Percentiles rank a stretch among this genome's conserved stretches.
phyloP scores from a whole-genome alignment of 2,113 vertebrate species.

The Solenodon paradoxus region DNA sequence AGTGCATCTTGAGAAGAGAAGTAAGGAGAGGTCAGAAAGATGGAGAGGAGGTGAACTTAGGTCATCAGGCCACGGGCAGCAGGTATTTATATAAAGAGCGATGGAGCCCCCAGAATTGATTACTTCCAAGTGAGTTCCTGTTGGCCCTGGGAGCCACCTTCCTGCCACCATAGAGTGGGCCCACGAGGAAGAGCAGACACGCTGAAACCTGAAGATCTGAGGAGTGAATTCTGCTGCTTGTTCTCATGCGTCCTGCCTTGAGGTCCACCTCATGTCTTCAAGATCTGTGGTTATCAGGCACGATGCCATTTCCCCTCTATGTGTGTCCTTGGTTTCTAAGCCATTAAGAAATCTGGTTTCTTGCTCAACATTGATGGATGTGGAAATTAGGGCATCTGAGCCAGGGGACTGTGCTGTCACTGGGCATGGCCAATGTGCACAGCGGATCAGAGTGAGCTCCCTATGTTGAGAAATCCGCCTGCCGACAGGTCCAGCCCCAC shows the following conservation, averaged over 20 bases:
- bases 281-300: background rate
- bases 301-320: background rate
- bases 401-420: background rate
- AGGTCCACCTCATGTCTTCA: background rate
- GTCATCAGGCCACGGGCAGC: background rate
- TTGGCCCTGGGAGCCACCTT: background rate
- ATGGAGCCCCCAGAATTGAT: too few relatives aligned
- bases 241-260: background rate
- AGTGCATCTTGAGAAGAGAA: background rate
- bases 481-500: background rate
- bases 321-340: conserved; percentile 6
- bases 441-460: background rate
- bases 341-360: conserved; percentile 18
- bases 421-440: background rate
- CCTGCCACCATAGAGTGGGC: fast-evolving
- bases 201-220: too few relatives aligned
- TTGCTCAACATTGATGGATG: conserved; percentile 30
- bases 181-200: too few relatives aligned
- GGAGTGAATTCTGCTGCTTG: background rate
- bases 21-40: background rate
- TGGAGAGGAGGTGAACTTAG: fast-evolving
- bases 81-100: background rate
- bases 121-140: background rate
- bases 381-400: background rate
- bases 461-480: conserved; percentile 28